Conservation (phyloP, 2,888 invertebrate genomes). For the Trichopria drosophilae region DNA sequence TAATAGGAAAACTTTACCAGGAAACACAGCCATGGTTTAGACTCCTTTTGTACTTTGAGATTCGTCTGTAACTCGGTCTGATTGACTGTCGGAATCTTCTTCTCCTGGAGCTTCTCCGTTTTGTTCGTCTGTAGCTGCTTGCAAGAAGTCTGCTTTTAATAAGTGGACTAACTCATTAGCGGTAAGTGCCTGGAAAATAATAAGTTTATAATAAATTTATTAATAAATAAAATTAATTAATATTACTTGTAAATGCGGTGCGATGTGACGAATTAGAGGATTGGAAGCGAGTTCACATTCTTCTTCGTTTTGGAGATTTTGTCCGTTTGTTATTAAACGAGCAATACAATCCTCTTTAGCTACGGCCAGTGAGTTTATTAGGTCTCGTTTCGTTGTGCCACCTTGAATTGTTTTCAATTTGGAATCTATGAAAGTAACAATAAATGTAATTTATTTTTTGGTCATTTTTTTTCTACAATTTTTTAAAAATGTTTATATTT, state of each 20-base stretch:
- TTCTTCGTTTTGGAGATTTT: conserved; percentile 60
- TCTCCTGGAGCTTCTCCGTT: conserved; percentile 32
- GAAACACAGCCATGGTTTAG: conserved; percentile 35
- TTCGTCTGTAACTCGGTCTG: conserved; percentile 10
- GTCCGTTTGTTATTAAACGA: conserved; percentile 64
- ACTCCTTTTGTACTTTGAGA: conserved; percentile 21
- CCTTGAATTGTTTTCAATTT: conserved; percentile 48
- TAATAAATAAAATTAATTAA: conserved; percentile 32
- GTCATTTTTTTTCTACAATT: neutral
- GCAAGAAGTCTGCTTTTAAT: conserved; percentile 59
- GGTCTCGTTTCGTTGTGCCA: conserved; percentile 60
- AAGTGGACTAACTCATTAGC: conserved; percentile 60
- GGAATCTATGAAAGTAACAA: conserved; percentile 44
- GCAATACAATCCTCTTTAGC: conserved; percentile 66
- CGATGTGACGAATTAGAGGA: conserved; percentile 54
- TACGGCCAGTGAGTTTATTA: conserved; percentile 64
- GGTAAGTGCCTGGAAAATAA: conserved; percentile 56
- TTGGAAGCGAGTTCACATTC: conserved; percentile 49
- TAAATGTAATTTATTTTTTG: neutral
- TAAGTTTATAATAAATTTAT: conserved; percentile 20
- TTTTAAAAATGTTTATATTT: no score
- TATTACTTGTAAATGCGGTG: conserved; percentile 54
- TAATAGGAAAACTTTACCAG: conserved; percentile 58
- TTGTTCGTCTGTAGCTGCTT: conserved; percentile 46
- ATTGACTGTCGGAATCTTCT: conserved; percentile 20